These are phyloP conservation scores for Motacilla alba DNA, from an alignment of 2,113 vertebrate species.

Conservation along the genomic window DNA sequence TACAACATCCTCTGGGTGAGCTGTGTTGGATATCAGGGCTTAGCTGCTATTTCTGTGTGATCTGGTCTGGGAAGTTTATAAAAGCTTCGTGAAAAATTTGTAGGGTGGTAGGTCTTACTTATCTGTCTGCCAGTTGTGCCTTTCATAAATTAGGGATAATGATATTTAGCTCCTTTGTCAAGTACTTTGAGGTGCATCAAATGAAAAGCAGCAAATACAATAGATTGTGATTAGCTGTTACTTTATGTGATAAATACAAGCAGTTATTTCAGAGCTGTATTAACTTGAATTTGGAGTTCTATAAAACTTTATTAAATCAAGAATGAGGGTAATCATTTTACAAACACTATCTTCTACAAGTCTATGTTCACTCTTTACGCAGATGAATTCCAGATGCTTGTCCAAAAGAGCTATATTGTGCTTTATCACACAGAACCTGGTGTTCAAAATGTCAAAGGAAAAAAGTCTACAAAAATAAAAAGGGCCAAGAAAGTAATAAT, in stretches of 20 bases:
- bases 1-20: neutral
- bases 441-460: conserved; percentile 40
- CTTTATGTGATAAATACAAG: neutral
- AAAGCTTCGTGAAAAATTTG: neutral
- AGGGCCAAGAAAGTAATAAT: neutral
- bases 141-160: neutral
- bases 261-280: neutral
- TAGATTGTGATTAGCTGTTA: neutral
- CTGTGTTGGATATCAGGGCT: neutral
- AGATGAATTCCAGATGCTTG: conserved; percentile 38
- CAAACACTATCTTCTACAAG: conserved; percentile 39
- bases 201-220: neutral
- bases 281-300: neutral
- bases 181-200: neutral
- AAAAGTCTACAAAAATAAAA: neutral
- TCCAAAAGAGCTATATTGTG: neutral
- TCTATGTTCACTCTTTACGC: neutral
- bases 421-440: conserved; percentile 36
- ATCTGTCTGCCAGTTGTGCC: neutral
- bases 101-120: neutral
- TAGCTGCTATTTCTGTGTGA: neutral
- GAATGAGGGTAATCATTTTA: neutral
- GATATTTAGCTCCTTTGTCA: neutral
- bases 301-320: conserved; percentile 13
- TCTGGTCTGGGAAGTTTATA: neutral